Percentiles rank a stretch among this genome's conserved stretches.
Evolutionary conservation across 2,888 invertebrate species (phyloP).

Genomic region (Mayetiola destructor): DNA sequence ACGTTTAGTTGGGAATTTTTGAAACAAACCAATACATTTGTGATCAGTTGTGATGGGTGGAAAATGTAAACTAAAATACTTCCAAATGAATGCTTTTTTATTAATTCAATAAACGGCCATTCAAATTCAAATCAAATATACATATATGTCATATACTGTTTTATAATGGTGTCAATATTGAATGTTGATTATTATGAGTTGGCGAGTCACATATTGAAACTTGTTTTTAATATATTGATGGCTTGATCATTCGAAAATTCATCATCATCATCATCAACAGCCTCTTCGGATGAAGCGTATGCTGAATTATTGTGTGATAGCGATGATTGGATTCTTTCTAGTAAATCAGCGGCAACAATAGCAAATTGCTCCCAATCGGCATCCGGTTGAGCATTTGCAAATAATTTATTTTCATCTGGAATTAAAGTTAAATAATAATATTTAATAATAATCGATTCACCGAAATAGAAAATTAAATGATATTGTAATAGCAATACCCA

Average conservation of each 20-base stretch:
- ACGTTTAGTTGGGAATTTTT: too few relatives aligned
- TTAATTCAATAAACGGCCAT: too few relatives aligned
- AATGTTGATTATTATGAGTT: too few relatives aligned
- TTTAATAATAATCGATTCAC: not conserved
- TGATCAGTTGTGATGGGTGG: too few relatives aligned
- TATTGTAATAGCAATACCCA: constrained; percentile 29
- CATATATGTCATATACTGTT: too few relatives aligned
- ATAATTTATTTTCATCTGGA: constrained; percentile 44
- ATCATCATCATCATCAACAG: constrained; percentile 9
- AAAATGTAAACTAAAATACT: too few relatives aligned
- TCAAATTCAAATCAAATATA: too few relatives aligned
- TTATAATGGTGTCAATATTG: too few relatives aligned
- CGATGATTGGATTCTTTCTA: constrained; percentile 39
- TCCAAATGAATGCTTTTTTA: too few relatives aligned
- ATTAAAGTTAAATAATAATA: not conserved
- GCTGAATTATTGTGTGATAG: constrained; percentile 19
- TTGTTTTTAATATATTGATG: not conserved
- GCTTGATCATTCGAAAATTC: not conserved
- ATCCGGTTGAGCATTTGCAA: constrained; percentile 29
- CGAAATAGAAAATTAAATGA: not conserved
- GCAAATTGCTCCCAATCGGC: constrained; percentile 59
- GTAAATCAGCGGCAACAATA: constrained; percentile 54
- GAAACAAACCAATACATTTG: too few relatives aligned
- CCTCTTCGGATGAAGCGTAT: constrained; percentile 18
- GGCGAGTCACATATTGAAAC: constrained; percentile 1